Evolutionary conservation across 2,113 vertebrate genomes (phyloP).

Genomic region (Maccullochella peelii): DNA sequence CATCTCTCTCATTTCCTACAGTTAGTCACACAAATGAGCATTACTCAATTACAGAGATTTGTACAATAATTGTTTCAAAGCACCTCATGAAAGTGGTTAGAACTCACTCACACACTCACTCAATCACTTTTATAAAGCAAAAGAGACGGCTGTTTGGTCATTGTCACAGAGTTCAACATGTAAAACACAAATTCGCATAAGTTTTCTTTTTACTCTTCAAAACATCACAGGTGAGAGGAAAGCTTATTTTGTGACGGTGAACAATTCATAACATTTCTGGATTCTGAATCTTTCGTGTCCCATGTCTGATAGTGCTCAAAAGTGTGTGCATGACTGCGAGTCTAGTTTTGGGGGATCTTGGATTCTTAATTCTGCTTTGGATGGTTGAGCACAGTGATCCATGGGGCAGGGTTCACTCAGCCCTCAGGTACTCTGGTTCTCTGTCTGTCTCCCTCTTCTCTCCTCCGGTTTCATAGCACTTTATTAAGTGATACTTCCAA

Average conservation of each 20-base stretch:
- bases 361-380: conserved; percentile 43
- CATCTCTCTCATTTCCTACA: background rate
- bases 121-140: background rate
- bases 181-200: background rate
- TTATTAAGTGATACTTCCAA: conserved; percentile 74
- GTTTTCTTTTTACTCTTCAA: background rate
- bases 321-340: background rate
- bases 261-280: background rate
- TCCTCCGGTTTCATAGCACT: conserved; percentile 75
- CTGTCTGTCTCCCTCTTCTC: conserved; percentile 40
- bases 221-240: background rate
- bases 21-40: background rate
- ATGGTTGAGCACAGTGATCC: conserved; percentile 66
- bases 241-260: background rate
- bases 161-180: background rate
- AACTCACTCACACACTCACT: background rate
- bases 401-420: conserved; percentile 41
- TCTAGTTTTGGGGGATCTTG: conserved; percentile 1
- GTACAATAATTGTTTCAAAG: conserved; percentile 2
- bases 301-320: background rate
- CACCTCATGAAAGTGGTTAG: background rate
- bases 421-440: conserved; percentile 27
- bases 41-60: background rate
- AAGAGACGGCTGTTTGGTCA: background rate
- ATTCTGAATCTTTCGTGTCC: background rate